Evolutionary conservation across 2,888 invertebrate species (phyloP), one percentile per base, ranked within the genome.

Genomic region (Abrostola tripartita): DNA sequence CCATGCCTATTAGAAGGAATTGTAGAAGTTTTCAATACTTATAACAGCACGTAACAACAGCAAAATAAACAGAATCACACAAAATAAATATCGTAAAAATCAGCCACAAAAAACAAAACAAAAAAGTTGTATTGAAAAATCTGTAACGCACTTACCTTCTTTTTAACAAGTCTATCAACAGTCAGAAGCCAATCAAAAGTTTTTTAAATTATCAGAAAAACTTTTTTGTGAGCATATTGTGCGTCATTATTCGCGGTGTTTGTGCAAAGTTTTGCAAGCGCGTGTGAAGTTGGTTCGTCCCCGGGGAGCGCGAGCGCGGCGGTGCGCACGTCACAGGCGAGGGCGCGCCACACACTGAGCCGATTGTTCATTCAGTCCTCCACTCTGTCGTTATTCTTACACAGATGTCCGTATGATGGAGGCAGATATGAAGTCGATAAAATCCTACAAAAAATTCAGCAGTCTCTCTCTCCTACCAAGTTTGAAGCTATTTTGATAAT

Each of bases 371-470:
- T 92, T 93, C 93, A 90, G 84, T 78, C 83, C 90, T 89, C 85
- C 84, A 79, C 87, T 87, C 88, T 79, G 87, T 83, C 90, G 91
- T 93, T 90, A 92, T 92, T 93, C 93, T 93, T 91, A 92, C 93
- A 90, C 92, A 93, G 92, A 92, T 93, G 92, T 87, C 88, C 85
- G 80, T 85, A 81, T 88, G 86, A 90, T 87, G 83, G 83, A 86
- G 82, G 75, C 84, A 84, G 87, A 88, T 88, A 89, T 86, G 81
- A 85, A 85, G 79, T 76, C 81, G 74, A 82, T 72, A 74, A 68
- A 69, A 74, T 68, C 62, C 51, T 35, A 51, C 58, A 51, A 69
- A 65, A n/a, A 65, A 70, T 65, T 63, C 69, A 61, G 52, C 55
- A 59, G 49, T 61, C 38, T 64, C 62, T 66, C 49, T 53, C 37